Conservation (phyloP, 2,797 vertebrate genomes). For the Poecilia velifera region DNA sequence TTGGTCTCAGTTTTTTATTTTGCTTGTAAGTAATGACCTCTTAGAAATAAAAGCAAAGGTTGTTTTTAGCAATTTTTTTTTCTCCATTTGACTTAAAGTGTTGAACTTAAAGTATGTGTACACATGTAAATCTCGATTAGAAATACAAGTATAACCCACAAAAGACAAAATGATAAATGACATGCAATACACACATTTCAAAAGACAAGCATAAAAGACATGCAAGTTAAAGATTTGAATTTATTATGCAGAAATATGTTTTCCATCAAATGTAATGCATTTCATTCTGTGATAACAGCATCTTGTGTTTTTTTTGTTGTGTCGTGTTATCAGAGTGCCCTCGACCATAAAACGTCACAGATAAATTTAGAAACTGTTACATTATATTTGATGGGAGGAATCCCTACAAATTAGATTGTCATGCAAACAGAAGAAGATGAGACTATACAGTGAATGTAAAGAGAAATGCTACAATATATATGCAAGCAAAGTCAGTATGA, state of each 20-base stretch:
- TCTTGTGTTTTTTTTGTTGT: background rate
- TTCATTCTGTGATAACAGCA: slow-evolving; percentile 3
- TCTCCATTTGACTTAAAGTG: background rate
- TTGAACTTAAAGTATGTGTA: background rate
- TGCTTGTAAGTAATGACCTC: background rate
- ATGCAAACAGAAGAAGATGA: slow-evolving; percentile 28
- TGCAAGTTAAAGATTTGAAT: slow-evolving; percentile 65
- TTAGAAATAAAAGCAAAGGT: background rate
- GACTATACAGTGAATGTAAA: slow-evolving; percentile 37
- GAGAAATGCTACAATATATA: slow-evolving; percentile 36
- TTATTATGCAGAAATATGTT: slow-evolving; percentile 70
- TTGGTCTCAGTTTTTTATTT: background rate
- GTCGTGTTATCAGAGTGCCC: background rate
- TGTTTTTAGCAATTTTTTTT: background rate
- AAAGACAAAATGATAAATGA: background rate
- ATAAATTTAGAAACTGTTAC: background rate
- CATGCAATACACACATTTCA: slow-evolving; percentile 20
- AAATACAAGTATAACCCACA: background rate
- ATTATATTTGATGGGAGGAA: slow-evolving; percentile 25
- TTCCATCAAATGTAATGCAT: slow-evolving; percentile 54
- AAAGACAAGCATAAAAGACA: slow-evolving; percentile 63
- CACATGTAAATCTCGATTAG: background rate
- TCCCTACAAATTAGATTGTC: slow-evolving; percentile 32
- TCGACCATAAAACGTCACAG: background rate
- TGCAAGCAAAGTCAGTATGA: slow-evolving; percentile 42